A percentile compares a stretch with the other conserved stretches of the same genome.
Evolutionary conservation across 2,113 vertebrate species (phyloP).

Genomic region (Gallinago media): DNA sequence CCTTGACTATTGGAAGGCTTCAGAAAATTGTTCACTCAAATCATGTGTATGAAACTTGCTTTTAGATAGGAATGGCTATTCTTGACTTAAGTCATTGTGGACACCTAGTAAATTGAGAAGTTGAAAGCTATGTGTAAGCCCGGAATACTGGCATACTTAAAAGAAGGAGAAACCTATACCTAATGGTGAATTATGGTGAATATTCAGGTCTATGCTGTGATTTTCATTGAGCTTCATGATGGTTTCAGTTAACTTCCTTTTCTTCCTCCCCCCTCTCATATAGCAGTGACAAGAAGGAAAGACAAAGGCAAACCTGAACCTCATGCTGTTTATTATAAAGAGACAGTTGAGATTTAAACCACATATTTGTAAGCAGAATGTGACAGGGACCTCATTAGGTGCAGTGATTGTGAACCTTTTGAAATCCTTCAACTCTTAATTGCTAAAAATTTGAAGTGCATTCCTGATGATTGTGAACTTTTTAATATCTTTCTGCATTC

Average conservation of each 20-base stretch:
- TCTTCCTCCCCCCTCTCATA: rapidly evolving
- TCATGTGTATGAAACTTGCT: background rate
- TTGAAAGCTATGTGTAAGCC: background rate
- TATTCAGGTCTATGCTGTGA: background rate
- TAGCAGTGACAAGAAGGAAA: background rate
- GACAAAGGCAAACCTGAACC: background rate
- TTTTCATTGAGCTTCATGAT: background rate
- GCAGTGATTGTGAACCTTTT: background rate
- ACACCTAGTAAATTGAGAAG: background rate
- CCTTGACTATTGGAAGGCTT: background rate
- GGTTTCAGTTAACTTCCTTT: background rate
- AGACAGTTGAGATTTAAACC: background rate
- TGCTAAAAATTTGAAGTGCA: background rate
- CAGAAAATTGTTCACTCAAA: background rate
- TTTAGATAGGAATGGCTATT: background rate
- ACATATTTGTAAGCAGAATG: background rate
- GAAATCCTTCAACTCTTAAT: background rate
- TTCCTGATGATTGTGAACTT: background rate
- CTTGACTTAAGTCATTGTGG: background rate
- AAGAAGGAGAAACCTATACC: background rate
- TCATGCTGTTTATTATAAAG: background rate
- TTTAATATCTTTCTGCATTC: background rate
- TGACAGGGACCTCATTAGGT: background rate
- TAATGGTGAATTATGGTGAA: background rate
- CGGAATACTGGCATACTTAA: background rate